Conservation (phyloP, 2,888 invertebrate genomes). For the Ecdyonurus torrentis region DNA sequence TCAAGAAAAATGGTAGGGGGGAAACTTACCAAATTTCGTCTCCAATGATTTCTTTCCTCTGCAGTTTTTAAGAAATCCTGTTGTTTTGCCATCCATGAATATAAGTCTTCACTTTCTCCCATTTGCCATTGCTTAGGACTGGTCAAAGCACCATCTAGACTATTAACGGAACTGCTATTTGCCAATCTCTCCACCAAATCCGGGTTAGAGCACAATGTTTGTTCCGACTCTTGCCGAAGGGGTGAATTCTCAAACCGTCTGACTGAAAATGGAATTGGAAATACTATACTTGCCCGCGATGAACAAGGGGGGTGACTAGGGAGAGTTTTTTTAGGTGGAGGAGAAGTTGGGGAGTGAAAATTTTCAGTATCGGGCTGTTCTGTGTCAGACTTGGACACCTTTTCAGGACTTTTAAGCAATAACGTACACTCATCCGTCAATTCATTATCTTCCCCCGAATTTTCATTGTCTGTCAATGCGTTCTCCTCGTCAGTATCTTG, state of each 20-base stretch:
- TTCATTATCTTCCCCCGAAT: conserved; percentile 38
- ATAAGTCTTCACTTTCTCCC: conserved; percentile 60
- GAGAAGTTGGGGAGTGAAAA: conserved; percentile 7
- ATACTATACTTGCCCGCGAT: conserved; percentile 58
- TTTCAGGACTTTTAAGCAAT: conserved; percentile 27
- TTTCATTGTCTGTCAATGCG: conserved; percentile 36
- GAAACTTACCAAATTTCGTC: conserved; percentile 26
- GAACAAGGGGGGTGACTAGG: conserved; percentile 41
- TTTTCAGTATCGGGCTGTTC: conserved; percentile 7
- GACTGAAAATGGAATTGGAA: conserved; percentile 34
- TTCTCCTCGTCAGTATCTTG: conserved; percentile 27
- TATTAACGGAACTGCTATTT: conserved; percentile 18
- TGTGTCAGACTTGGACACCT: conserved; percentile 6
- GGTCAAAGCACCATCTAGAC: conserved; percentile 28
- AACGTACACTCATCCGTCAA: conserved; percentile 57
- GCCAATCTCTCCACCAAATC: conserved; percentile 28
- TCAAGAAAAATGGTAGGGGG: not conserved
- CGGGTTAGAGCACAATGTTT: conserved; percentile 39
- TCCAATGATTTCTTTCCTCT: conserved; percentile 23
- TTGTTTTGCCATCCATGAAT: conserved; percentile 94
- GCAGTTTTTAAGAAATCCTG: conserved; percentile 38
- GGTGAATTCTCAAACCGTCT: conserved; percentile 1
- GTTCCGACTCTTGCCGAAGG: not conserved
- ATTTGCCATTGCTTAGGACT: conserved; percentile 31
- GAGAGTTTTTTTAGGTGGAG: conserved; percentile 21